phyloP scores from a whole-genome alignment of 1,140 invertebrate genomes.

The Ylistrum balloti region DNA sequence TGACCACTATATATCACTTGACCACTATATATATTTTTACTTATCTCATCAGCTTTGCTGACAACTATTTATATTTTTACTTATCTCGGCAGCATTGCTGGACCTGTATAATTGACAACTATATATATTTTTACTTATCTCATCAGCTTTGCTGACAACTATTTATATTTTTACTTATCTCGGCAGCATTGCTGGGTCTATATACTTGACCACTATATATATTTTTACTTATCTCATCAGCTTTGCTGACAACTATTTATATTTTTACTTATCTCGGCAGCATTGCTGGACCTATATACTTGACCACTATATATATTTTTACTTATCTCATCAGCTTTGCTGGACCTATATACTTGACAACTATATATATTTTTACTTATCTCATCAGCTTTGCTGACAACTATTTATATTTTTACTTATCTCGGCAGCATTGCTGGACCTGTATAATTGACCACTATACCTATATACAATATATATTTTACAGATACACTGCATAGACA shows the following conservation, averaged over 20 bases:
- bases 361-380: neutral
- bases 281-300: neutral
- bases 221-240: neutral
- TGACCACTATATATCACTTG: neutral
- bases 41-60: too few relatives aligned
- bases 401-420: neutral
- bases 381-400: too few relatives aligned
- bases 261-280: neutral
- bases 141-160: too few relatives aligned
- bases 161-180: neutral
- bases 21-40: neutral
- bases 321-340: neutral
- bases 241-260: neutral
- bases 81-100: neutral
- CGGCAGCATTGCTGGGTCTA: neutral
- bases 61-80: neutral
- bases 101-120: neutral
- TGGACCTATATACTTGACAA: constrained; percentile 14
- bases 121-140: neutral
- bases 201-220: neutral
- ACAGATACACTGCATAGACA: neutral
- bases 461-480: neutral
- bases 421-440: neutral
- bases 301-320: neutral
- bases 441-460: neutral